Evolutionary conservation across 1,140 invertebrate genomes (phyloP).

Genomic region (Orchesella cincta): DNA sequence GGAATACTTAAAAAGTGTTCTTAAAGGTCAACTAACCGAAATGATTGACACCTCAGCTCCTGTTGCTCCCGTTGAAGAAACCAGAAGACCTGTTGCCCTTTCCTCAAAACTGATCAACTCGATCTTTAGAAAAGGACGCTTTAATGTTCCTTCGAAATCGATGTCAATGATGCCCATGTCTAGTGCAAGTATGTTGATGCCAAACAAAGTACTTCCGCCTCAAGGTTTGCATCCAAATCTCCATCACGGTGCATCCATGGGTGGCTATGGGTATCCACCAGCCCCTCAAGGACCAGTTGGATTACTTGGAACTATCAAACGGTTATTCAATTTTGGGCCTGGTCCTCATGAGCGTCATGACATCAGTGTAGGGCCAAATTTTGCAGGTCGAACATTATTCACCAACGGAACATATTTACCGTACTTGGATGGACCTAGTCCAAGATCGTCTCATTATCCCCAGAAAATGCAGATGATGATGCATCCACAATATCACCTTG

Average conservation of each 20-base stretch:
- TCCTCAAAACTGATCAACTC: constrained; percentile 9
- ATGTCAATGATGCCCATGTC: background rate
- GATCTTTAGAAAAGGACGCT: background rate
- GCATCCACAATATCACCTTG: background rate
- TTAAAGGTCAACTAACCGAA: constrained; percentile 5
- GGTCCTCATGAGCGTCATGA: background rate
- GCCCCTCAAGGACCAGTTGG: background rate
- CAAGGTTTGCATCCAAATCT: background rate
- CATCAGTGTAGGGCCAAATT: background rate
- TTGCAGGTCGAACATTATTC: background rate
- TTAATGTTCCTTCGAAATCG: background rate
- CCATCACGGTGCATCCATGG: background rate
- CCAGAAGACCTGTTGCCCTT: background rate
- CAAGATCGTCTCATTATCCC: background rate
- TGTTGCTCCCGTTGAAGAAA: background rate
- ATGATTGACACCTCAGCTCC: constrained; percentile 9
- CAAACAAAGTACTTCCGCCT: constrained; percentile 1
- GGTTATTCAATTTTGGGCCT: background rate
- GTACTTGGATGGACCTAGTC: constrained; percentile 7
- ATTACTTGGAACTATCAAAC: background rate
- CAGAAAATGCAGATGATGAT: background rate
- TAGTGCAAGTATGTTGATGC: constrained; percentile 5
- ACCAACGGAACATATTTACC: background rate
- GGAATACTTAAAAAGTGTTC: constrained; percentile 12
- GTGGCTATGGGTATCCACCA: background rate